phyloP scores from a whole-genome alignment of 2,888 invertebrate genomes.

The Drosophila koepferae region DNA sequence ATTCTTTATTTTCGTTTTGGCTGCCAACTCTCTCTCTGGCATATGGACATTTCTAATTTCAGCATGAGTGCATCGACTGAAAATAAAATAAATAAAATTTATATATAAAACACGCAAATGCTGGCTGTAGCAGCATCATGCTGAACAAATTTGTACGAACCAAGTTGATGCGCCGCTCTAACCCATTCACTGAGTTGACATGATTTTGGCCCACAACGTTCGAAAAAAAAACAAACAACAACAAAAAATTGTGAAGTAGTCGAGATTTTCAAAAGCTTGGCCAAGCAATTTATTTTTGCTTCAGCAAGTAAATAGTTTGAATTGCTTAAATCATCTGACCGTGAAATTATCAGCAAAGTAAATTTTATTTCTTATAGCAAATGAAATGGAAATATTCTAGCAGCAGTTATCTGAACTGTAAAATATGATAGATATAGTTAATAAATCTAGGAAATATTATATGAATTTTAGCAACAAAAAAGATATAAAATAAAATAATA shows the following conservation, averaged over 20 bases:
- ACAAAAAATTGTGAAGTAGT: slow-evolving; percentile 14
- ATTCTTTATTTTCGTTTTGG: not conserved
- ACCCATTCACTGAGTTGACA: slow-evolving; percentile 26
- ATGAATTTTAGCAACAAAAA: too few species aligned
- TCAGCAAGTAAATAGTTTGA: slow-evolving; percentile 20
- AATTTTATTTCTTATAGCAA: not conserved
- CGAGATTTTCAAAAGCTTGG: slow-evolving; percentile 16
- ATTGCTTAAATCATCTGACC: slow-evolving; percentile 11
- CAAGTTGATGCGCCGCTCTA: slow-evolving; percentile 26
- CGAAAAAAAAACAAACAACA: not conserved
- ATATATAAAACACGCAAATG: slow-evolving; percentile 12
- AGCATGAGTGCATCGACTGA: slow-evolving; percentile 65
- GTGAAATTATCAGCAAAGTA: slow-evolving; percentile 15
- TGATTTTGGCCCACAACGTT: slow-evolving; percentile 18
- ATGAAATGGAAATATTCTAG: not conserved
- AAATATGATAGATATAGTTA: not conserved
- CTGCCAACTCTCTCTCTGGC: slow-evolving; percentile 43
- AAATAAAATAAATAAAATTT: slow-evolving; percentile 16
- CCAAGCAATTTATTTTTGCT: slow-evolving; percentile 19
- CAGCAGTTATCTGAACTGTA: not conserved
- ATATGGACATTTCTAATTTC: slow-evolving; percentile 76
- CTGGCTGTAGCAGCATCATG: slow-evolving; percentile 18
- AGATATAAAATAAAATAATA: too few species aligned
- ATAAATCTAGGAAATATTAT: not conserved
- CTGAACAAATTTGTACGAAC: slow-evolving; percentile 32